Evolutionary conservation across 2,797 vertebrate species (phyloP), one percentile per base, ranked within the genome.

Genomic region (Sylvilagus floridanus): DNA sequence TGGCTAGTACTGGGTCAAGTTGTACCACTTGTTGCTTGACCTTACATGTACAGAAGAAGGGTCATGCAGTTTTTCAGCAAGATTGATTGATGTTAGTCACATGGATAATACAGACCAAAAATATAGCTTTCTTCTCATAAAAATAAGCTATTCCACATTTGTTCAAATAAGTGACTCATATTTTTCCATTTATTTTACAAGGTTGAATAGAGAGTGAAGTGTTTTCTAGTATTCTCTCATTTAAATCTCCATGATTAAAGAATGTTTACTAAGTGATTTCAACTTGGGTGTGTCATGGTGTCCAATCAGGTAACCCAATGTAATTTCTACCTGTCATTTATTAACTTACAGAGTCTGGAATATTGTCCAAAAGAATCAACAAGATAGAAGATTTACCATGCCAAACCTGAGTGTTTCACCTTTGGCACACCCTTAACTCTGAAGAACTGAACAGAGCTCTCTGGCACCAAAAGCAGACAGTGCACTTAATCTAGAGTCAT

Each of bases 111-210:
- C 7, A 72, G 9, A 42, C 28, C 65, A 60, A 77, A 89, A 63
- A 66, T 16, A 17, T 69, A 76, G 72, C 42, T 57, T 87, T 87
- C 30, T 94, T 66, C n/a, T 78, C 42, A 26, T 90, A 87, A 78
- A 78, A 77, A 73, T 52, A 73, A 16, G 0, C 13, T 79, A 32
- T 42, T 62, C 16, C 57, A 66, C 35, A 66, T 78, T 90, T 90
- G 30, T 83, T 37, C 42, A 30, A 42, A 57, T 84, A 78, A 83
- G 28, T 78, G 52, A 85, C 52, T 8, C 6, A n/a, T 78, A 47
- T 54, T 93, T 77, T 86, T 73, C 7, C 57, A 17, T 75, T 76
- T 28, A 85, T 5, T 71, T 71, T 76, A 5, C 37, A 30, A 81
- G 5, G 0, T 19, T 88, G 5, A 3, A 2, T 35, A 84, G 28